Percentiles rank a stretch among this genome's conserved stretches.
Conservation (phyloP, 2,888 invertebrate genomes). For the Spicauda simplicius region DNA sequence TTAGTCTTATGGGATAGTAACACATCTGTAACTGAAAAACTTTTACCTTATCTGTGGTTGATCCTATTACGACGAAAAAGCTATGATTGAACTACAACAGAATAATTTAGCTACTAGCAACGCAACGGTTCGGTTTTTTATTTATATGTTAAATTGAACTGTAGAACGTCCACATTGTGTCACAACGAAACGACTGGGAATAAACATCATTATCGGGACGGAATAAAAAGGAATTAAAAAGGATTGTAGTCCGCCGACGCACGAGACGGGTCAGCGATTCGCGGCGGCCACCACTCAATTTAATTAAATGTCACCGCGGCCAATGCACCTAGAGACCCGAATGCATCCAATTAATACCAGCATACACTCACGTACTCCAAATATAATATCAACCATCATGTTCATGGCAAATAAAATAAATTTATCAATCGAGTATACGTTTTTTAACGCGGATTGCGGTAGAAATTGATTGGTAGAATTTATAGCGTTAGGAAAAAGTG, state of each 20-base stretch:
- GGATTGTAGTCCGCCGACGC: constrained; percentile 48
- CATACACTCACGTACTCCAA: constrained; percentile 51
- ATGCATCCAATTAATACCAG: constrained; percentile 61
- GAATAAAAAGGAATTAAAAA: constrained; percentile 42
- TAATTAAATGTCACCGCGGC: constrained; percentile 75
- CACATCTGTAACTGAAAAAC: no score
- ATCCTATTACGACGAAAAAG: no score
- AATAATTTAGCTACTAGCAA: no score
- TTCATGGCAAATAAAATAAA: not conserved
- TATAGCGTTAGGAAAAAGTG: no score
- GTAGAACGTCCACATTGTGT: not conserved
- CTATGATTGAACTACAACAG: no score
- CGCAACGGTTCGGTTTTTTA: not conserved
- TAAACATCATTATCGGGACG: constrained; percentile 17
- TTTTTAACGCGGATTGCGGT: no score
- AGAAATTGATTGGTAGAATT: no score
- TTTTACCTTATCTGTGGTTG: no score
- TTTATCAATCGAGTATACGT: no score
- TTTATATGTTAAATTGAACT: not conserved
- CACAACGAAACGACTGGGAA: constrained; percentile 1
- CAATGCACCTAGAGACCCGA: constrained; percentile 60
- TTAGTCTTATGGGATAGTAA: no score
- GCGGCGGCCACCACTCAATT: constrained; percentile 64
- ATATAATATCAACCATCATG: not conserved
- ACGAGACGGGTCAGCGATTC: constrained; percentile 59